Base-by-base conservation (phyloP, 2,888 invertebrate genomes). In the Pharmacophagus antenor region DNA sequence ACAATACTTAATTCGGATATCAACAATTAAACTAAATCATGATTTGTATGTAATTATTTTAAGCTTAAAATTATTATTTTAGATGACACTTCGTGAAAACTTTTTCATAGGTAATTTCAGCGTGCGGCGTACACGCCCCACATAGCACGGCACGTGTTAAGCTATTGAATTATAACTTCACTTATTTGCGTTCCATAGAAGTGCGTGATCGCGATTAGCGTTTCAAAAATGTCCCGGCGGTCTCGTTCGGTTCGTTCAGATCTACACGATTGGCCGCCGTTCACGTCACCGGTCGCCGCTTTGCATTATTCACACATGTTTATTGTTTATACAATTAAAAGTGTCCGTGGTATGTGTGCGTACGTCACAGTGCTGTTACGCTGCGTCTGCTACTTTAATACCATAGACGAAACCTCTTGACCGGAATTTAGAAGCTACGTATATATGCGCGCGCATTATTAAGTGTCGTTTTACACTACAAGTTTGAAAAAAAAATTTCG, bases 241-340 rank as follows among this genome's bases (percentile, higher is more conserved):
- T 37, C 25, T 20, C 27, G 54, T 59, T 44, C 18, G 54, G 53
- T 25, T 48, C 27, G 22, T 47, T 41, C 18, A 49, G 54, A 49
- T 59, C 42, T 21, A 20, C 12, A 20, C 7, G 51, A 47, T 44
- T 22, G n/a, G 18, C 22, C n/a, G 58, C 41, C 17, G 31, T 56
- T 59, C 20, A 55, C 55, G 60, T 56, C 50, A 60, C 18, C 23
- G 27, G 17, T 18, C 12, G 37, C n/a, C 60, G 51, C 25, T 42
- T 47, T 60, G 60, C 48, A 60, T 60, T 56, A 60, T 60, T 60
- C 60, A 55, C 27, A 17, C 2, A 23, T 51, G 41, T 60, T 60
- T 59, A 59, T 59, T 60, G 60, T 60, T 60, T n/a, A n/a, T 60
- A 56, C 44, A 23, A 42, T 51, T 47, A n/a, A 50, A 60, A 50